Evolutionary conservation across 2,797 vertebrate genomes (phyloP), one percentile per base, ranked within the genome.

Genomic region (Borostomias antarcticus): DNA sequence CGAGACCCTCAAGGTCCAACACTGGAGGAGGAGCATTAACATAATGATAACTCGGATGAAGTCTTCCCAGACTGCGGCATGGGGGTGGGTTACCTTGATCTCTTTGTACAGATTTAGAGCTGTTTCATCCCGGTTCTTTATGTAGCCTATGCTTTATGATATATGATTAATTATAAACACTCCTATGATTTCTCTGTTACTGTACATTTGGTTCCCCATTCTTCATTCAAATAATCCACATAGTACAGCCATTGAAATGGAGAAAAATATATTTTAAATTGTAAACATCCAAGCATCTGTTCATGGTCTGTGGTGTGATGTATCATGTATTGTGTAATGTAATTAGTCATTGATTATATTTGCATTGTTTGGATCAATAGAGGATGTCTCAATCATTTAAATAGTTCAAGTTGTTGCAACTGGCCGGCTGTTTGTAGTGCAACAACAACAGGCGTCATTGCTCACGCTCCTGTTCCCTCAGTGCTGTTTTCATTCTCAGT

Each of bases 41-140:
- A 72, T 48, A 69, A 68, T 67, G 64, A 43, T 68, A 58, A 52
- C 7, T 11, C 64, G 62, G 58, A 62, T 58, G 54, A 28, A 61
- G 71, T 73, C 76, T 70, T 82, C 74, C 79, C 69, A 62, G 57
- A 69, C 69, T 54, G 62, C 35, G 64, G 70, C 75, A 70, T 72
- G 62, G 72, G 32, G 64, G 75, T 57, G 74, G 77, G 79, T 74
- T 68, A 76, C 37, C 79, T 75, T 89, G 84, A 89, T 81, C 82
- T 73, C 85, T 89, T 86, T 91, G 87, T 89, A 90, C 82, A 89
- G 89, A 89, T 76, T 84, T 52, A 78, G 57, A 76, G 75, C 81
- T 56, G 37, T 75, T 72, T 82, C 80, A 74, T 85, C 67, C 72
- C 87, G 86, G 85, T 86, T 85, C 73, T 80, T 76, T 84, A 80